A percentile compares a stretch with the other conserved stretches of the same genome.
Evolutionary conservation across 2,113 vertebrate genomes (phyloP).

Genomic region (Tragelaphus buxtoni): DNA sequence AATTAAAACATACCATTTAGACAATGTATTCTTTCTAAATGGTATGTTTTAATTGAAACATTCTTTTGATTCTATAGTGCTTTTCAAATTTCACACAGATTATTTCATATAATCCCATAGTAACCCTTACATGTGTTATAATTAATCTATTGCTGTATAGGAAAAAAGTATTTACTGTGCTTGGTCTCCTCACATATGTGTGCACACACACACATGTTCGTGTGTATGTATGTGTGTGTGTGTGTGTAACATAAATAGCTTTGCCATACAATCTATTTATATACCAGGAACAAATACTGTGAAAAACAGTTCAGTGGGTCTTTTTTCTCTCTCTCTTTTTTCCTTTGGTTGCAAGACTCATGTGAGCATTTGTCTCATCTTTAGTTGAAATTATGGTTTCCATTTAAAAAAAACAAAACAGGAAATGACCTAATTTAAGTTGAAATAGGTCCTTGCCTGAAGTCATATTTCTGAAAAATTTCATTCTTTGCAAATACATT

Average conservation of each 20-base stretch:
- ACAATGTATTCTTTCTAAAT: too few species aligned
- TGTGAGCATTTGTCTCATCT: constrained; percentile 24
- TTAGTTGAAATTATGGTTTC: constrained; percentile 32
- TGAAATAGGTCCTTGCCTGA: background rate
- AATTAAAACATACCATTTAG: too few species aligned
- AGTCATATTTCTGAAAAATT: constrained; percentile 11
- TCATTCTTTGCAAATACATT: background rate
- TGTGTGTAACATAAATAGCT: background rate
- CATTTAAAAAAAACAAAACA: background rate
- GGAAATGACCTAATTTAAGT: constrained; percentile 51
- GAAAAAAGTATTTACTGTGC: background rate
- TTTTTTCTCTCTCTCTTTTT: background rate
- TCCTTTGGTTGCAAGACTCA: background rate
- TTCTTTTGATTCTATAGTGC: background rate
- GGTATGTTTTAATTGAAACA: background rate
- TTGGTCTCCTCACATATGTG: background rate
- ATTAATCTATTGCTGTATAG: background rate
- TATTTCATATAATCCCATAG: background rate
- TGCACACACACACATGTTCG: background rate
- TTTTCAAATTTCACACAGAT: background rate
- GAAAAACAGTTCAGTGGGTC: background rate
- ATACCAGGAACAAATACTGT: background rate
- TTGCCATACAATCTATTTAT: background rate
- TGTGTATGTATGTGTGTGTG: too few species aligned
- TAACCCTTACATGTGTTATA: background rate